phyloP scores from a whole-genome alignment of 2,888 invertebrate species.

The Nesidiocoris tenuis region DNA sequence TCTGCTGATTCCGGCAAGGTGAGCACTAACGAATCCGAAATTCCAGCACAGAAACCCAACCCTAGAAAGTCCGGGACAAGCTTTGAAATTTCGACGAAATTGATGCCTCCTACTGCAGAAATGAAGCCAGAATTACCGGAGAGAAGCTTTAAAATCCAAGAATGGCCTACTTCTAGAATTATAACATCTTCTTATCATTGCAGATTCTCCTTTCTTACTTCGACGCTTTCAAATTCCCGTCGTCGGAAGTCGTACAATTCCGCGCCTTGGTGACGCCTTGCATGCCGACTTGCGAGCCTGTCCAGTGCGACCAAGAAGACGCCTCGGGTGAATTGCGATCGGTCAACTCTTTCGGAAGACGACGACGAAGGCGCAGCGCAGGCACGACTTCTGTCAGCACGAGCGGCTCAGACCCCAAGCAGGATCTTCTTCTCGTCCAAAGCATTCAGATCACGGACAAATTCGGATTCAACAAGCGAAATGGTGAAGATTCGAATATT shows the following conservation, averaged over 20 bases:
- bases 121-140: too few species aligned
- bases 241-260: constrained; percentile 92
- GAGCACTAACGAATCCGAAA: constrained; percentile 52
- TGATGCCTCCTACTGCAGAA: neutral
- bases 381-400: constrained; percentile 52
- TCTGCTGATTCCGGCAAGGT: constrained; percentile 77
- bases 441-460: constrained; percentile 91
- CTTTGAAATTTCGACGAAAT: too few species aligned
- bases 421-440: constrained; percentile 84
- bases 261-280: constrained; percentile 92
- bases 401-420: constrained; percentile 58
- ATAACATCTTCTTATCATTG: too few species aligned
- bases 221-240: constrained; percentile 95
- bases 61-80: too few species aligned
- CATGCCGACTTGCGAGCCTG: constrained; percentile 89
- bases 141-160: too few species aligned
- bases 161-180: too few species aligned
- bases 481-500: constrained; percentile 49
- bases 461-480: constrained; percentile 73
- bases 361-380: constrained; percentile 53
- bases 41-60: too few species aligned
- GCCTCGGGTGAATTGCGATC: constrained; percentile 61
- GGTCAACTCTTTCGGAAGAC: constrained; percentile 59
- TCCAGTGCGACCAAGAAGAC: constrained; percentile 82
- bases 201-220: constrained; percentile 85